Evolutionary conservation across 2,113 vertebrate species (phyloP).

Genomic region (Melospiza georgiana): DNA sequence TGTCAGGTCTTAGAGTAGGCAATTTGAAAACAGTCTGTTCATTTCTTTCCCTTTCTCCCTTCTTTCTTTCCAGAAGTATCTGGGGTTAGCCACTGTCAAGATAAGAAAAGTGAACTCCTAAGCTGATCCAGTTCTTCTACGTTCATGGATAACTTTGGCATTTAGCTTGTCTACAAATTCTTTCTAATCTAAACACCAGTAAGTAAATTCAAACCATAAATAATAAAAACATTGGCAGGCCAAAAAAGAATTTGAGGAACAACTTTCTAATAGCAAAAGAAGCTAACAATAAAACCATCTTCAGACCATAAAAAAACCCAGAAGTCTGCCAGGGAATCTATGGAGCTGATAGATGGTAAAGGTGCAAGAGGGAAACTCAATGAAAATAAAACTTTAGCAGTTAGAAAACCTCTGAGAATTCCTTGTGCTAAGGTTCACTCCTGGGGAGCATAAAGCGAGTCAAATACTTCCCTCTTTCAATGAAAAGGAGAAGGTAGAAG

Average conservation of each 20-base stretch:
- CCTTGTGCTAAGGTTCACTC: neutral
- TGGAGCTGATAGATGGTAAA: neutral
- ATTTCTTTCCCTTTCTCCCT: neutral
- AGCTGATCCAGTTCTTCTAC: constrained; percentile 3
- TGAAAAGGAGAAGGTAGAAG: neutral
- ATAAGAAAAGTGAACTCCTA: constrained; percentile 28
- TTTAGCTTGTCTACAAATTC: constrained; percentile 49
- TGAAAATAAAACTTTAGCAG: neutral
- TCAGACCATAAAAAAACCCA: neutral
- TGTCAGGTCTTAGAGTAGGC: neutral
- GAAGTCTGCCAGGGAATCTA: neutral
- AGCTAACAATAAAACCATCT: neutral
- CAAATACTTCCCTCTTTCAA: neutral
- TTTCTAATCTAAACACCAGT: constrained; percentile 43
- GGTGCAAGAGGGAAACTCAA: neutral
- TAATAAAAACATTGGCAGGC: constrained; percentile 11
- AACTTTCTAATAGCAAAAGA: neutral
- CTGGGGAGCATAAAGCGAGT: neutral
- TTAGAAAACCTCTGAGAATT: neutral
- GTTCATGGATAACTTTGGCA: constrained; percentile 33
- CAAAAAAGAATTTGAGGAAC: constrained; percentile 11
- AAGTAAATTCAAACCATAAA: constrained; percentile 40
- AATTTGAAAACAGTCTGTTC: neutral
- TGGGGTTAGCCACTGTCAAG: neutral
- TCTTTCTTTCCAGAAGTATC: neutral